Evolutionary conservation across 64 coral and sea anemone species (phyloP).

Genomic region (Exaiptasia diaphana): DNA sequence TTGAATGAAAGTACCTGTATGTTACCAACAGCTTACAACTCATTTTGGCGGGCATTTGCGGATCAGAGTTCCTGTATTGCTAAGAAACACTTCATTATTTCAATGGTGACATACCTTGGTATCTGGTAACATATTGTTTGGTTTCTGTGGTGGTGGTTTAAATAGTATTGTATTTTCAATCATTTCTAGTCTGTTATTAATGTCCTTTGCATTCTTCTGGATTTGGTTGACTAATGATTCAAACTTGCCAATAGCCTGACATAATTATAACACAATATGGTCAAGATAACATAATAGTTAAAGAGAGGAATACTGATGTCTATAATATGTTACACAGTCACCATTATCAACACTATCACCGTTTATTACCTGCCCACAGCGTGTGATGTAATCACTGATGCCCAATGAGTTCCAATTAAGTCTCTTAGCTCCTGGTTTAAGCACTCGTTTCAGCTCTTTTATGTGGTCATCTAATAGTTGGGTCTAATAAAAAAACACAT

Average conservation of each 20-base stretch:
- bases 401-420: constrained; percentile 98
- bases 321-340: background rate
- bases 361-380: constrained; percentile 84
- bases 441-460: constrained; percentile 91
- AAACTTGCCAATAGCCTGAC: constrained; percentile 93
- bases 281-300: background rate
- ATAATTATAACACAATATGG: background rate
- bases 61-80: too few relatives aligned
- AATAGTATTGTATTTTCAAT: constrained; percentile 82
- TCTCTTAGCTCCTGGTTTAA: constrained; percentile 90
- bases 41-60: background rate
- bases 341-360: background rate
- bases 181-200: constrained; percentile 84
- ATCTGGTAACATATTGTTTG: constrained; percentile 60
- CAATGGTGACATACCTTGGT: constrained; percentile 73
- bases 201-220: constrained; percentile 99
- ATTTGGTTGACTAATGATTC: constrained; percentile 99
- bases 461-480: constrained; percentile 95
- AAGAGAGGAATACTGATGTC: background rate
- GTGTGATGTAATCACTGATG: constrained; percentile 92
- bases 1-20: background rate
- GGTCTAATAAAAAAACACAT: constrained; percentile 34
- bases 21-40: background rate
- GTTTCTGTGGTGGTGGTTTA: constrained; percentile 64
- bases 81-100: too few relatives aligned